Evolutionary conservation across 1,140 invertebrate species (phyloP), one percentile per base, ranked within the genome.

Genomic region (Meloidogyne hapla): DNA sequence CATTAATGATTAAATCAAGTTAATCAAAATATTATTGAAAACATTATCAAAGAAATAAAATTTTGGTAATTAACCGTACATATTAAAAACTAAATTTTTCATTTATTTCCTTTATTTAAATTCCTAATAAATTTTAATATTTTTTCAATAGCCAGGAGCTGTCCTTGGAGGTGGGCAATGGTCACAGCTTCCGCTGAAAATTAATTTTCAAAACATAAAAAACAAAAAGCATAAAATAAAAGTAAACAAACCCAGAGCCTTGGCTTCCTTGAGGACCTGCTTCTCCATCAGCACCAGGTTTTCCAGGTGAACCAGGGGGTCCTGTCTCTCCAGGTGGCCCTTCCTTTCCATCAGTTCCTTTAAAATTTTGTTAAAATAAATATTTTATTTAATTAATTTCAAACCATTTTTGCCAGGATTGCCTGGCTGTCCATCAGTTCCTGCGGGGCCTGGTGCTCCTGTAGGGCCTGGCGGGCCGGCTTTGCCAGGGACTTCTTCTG

Each of bases 231-330:
- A 45, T 1, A 45, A 10, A 26, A 9, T 3, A 6, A 15, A 45
- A 40, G n/a, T 26, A n/a, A 21, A 21, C 61, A 61, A 48, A 45
- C 69, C 71, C 56, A 40, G 26, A 38, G 10, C 71, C 71, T 38
- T 73, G 71, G 28, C 64, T 73, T 42, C 71, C 71, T 61, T 73
- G 71, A 1, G 71, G 71, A 23, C 71, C 71, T 13, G 42, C 56
- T 10, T 56, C 38, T 64, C 71, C 71, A 23, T 28, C 71, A 21
- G 23, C 2, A 23, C 71, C 71, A 9, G 45, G 69, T 8, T 61
- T 28, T 25, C 69, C 69, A 38, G 45, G 23, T 73, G 61, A 38
- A 23, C 71, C 71, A 15, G 71, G 71, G 3, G 48, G 40, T 42
- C 71, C 69, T 21, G 69, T 26, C 15, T 70, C 69, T 70, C 69